phyloP scores from a whole-genome alignment of 2,797 vertebrate species.

The Pseudochromis fuscus region DNA sequence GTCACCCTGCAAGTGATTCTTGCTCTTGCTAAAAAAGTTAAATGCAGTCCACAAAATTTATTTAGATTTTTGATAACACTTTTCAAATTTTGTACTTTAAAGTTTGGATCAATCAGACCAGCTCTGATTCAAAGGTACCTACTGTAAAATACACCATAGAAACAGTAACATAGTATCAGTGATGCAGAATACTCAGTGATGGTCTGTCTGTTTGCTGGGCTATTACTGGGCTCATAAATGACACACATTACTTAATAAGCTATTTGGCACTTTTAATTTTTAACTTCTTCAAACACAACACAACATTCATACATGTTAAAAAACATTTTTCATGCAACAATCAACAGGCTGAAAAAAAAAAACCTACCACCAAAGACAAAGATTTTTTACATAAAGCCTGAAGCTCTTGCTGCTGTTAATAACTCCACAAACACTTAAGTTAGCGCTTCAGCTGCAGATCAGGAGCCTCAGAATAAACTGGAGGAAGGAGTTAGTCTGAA shows the following conservation, averaged over 20 bases:
- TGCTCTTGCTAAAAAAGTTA: not conserved
- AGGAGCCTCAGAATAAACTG: slow-evolving; percentile 4
- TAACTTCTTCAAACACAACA: no score
- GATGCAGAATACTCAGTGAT: not conserved
- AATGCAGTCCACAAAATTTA: no score
- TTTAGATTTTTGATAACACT: no score
- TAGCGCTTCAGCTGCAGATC: slow-evolving; percentile 3
- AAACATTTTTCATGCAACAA: not conserved
- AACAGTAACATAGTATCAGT: not conserved
- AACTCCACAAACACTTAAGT: not conserved
- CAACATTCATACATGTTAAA: not conserved
- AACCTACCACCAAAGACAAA: not conserved
- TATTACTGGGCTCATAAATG: no score
- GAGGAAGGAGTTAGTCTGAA: not conserved
- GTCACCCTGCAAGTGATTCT: not conserved
- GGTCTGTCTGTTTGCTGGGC: not conserved
- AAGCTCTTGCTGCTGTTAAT: not conserved
- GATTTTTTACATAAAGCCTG: not conserved
- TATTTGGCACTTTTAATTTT: no score
- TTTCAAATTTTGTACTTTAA: no score
- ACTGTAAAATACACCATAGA: not conserved
- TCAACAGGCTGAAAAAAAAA: not conserved
- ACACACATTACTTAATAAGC: no score
- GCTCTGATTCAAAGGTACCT: not conserved
- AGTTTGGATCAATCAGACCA: no score